Conservation (phyloP, 2,888 invertebrate species). For the Chloroclystis v-ata region DNA sequence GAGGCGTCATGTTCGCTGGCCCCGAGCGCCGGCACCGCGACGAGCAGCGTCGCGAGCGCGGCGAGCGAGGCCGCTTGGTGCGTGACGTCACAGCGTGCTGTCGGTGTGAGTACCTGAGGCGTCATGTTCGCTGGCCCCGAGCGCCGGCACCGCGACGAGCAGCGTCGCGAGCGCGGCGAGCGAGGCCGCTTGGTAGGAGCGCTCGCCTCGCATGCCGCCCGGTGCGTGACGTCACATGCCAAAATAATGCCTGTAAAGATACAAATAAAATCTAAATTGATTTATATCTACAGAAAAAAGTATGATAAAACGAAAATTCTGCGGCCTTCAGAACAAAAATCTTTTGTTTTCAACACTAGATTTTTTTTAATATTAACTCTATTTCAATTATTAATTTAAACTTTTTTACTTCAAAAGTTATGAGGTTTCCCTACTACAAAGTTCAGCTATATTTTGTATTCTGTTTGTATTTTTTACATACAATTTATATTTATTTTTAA, state of each 20-base stretch:
- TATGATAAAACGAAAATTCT: too few species aligned
- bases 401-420: too few species aligned
- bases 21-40: constrained; percentile 34
- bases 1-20: constrained; percentile 14
- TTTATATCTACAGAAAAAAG: too few species aligned
- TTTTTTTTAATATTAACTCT: too few species aligned
- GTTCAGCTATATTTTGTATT: too few species aligned
- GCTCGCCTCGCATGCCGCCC: constrained; percentile 59
- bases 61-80: constrained; percentile 56
- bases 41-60: constrained; percentile 58
- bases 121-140: constrained; percentile 18
- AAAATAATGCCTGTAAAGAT: constrained; percentile 48
- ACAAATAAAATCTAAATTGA: too few species aligned
- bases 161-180: constrained; percentile 65
- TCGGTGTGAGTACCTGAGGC: not conserved
- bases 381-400: too few species aligned
- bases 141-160: constrained; percentile 40
- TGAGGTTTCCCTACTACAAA: too few species aligned
- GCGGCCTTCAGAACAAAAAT: too few species aligned
- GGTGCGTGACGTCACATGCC: constrained; percentile 61
- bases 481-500: too few species aligned
- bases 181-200: constrained; percentile 55
- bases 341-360: too few species aligned
- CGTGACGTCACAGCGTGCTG: constrained; percentile 12
- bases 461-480: too few species aligned